Percentiles rank a stretch among this genome's conserved stretches.
Conservation (phyloP, 1,140 invertebrate genomes). For the Coptotermes formosanus region DNA sequence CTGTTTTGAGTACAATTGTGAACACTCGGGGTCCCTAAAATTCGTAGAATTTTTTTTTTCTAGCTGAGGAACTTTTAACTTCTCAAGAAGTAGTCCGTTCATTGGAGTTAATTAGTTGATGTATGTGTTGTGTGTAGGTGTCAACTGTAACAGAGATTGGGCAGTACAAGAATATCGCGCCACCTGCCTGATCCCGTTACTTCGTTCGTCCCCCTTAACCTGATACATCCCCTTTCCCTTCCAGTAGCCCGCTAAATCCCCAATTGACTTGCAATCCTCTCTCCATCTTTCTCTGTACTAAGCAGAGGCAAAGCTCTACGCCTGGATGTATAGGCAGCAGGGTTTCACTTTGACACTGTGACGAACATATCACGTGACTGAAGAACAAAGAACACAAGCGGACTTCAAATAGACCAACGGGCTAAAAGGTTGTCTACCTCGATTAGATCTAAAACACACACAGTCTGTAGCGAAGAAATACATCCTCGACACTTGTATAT, state of each 20-base stretch:
- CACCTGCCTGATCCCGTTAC: neutral
- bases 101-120: too few species aligned
- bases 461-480: neutral
- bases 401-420: constrained; percentile 18
- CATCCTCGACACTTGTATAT: neutral
- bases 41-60: too few species aligned
- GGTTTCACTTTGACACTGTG: neutral
- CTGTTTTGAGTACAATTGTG: too few species aligned
- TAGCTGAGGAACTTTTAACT: too few species aligned
- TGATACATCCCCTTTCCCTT: neutral
- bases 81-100: too few species aligned
- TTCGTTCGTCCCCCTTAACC: neutral
- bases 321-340: neutral
- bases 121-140: too few species aligned
- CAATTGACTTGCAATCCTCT: constrained; percentile 10
- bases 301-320: neutral
- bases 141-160: neutral
- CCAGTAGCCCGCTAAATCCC: neutral
- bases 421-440: neutral
- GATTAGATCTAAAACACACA: neutral
- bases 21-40: too few species aligned
- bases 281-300: neutral
- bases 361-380: constrained; percentile 5
- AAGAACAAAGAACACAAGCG: neutral
- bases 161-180: neutral